Percentiles rank a stretch among this genome's conserved stretches.
phyloP scores from a whole-genome alignment of 2,113 vertebrate genomes.

The Phocoena phocoena region DNA sequence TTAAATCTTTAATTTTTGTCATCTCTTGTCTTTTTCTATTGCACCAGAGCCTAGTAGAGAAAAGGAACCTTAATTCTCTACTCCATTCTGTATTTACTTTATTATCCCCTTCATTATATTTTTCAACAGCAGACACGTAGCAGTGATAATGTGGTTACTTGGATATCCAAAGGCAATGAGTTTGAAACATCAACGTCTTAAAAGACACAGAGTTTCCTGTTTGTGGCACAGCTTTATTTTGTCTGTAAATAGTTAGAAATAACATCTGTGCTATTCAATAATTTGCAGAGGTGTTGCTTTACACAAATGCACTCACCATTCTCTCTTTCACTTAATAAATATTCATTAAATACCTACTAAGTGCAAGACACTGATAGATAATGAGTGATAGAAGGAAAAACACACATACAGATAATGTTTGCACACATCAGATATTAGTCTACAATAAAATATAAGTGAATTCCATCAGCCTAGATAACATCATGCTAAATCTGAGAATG shows the following conservation, averaged over 20 bases:
- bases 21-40: not conserved
- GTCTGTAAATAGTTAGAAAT: not conserved
- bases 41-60: not conserved
- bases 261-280: not conserved
- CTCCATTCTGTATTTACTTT: not conserved
- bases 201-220: not conserved
- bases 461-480: not conserved
- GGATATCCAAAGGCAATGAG: not conserved
- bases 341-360: not conserved
- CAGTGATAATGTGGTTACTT: not conserved
- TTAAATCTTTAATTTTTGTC: not conserved
- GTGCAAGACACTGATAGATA: not conserved
- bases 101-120: not conserved
- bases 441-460: not conserved
- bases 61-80: not conserved
- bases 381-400: not conserved
- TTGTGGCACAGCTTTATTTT: not conserved
- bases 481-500: not conserved
- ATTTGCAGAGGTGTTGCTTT: not conserved
- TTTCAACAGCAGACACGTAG: not conserved
- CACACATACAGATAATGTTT: not conserved
- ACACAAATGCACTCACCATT: not conserved
- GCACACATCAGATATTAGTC: not conserved
- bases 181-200: not conserved
- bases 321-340: not conserved